These are phyloP conservation scores for Gadopsis bispinosus DNA, from an alignment of 2,797 vertebrate genomes.

Conservation along the genomic window DNA sequence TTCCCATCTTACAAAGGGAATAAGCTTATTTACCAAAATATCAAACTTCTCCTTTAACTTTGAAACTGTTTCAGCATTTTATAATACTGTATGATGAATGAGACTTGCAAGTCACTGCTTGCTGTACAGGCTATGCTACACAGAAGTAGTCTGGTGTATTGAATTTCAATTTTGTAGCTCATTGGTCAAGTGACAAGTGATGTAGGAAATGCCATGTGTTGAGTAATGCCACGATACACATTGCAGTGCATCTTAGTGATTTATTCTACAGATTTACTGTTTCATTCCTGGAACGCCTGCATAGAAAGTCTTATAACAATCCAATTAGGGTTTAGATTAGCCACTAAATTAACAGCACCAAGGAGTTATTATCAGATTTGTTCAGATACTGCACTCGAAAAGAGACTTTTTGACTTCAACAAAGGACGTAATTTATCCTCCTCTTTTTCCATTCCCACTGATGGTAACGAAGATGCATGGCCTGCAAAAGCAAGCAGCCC, in stretches of 20 bases:
- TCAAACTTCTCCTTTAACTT: slow-evolving; percentile 17
- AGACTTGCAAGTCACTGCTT: neutral
- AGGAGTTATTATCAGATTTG: slow-evolving; percentile 30
- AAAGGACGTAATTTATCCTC: slow-evolving; percentile 24
- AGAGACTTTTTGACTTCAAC: slow-evolving; percentile 25
- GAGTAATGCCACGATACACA: slow-evolving; percentile 13
- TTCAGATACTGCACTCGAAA: neutral
- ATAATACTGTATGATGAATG: slow-evolving; percentile 18
- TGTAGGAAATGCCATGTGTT: slow-evolving; percentile 36
- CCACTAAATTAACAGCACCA: slow-evolving; percentile 14
- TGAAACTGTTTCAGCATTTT: slow-evolving; percentile 10
- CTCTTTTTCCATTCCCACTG: slow-evolving; percentile 17
- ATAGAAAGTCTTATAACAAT: slow-evolving; percentile 40
- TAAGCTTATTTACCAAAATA: neutral
- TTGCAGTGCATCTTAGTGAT: slow-evolving; percentile 10
- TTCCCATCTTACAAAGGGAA: neutral
- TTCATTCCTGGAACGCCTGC: neutral
- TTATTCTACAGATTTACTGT: slow-evolving; percentile 30
- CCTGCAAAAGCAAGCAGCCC: slow-evolving; percentile 43
- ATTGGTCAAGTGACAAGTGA: slow-evolving; percentile 42
- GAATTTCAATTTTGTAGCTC: slow-evolving; percentile 62
- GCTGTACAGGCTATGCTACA: slow-evolving; percentile 23
- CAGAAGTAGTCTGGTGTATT: slow-evolving; percentile 26
- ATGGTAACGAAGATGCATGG: slow-evolving; percentile 33
- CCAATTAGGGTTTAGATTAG: slow-evolving; percentile 45